Base-by-base conservation (phyloP, 2,113 vertebrate species). In the Bufo gargarizans region DNA sequence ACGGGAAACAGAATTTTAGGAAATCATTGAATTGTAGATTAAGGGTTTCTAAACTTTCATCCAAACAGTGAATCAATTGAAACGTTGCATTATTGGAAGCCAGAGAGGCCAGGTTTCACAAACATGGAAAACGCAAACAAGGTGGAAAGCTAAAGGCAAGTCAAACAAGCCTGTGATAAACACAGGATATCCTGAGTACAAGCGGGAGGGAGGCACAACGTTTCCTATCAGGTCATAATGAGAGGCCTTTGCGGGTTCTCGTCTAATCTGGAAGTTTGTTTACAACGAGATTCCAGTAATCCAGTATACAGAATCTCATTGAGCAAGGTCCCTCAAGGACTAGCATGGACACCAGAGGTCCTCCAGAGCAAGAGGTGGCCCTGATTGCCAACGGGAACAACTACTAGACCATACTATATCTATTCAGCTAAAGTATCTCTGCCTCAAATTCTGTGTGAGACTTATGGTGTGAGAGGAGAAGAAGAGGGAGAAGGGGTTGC, bases 1-100 rank as follows among this genome's bases (percentile, higher is more conserved):
- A 84, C 82, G 82, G 82, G 63, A 84, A 84, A 55, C 69, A 53
- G 82, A 53, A 84, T 84, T 84, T 69, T n/a, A 71, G 50, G 63
- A 59, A 85, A 76, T 74, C 83, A 72, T 85, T 85, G 83, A 85
- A 85, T 85, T 85, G 83, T 85, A 85, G 83, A 85, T 85, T 56
- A 74, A 22, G 33, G 50, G 16, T 85, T 76, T 76, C 71, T 76
- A 74, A 72, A 58, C 14, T 85, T 85, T 74, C 55, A 3, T 45
- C 83, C 83, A 58, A 58, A 85, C 67, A 85, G 53, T 58, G 56
- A 59, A 76, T 74, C 20, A 55, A 85, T 76, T 85, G 67, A 85
- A 56, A 84, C 33, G 47, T 50, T 67, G 63, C 82, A 84, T 71
- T 84, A 84, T 84, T 71, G 82, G 82, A 84, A 84, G 82, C 63